Evolutionary conservation across 1,140 invertebrate species (phyloP), one percentile per base, ranked within the genome.

Genomic region (Tyrophagus putrescentiae): DNA sequence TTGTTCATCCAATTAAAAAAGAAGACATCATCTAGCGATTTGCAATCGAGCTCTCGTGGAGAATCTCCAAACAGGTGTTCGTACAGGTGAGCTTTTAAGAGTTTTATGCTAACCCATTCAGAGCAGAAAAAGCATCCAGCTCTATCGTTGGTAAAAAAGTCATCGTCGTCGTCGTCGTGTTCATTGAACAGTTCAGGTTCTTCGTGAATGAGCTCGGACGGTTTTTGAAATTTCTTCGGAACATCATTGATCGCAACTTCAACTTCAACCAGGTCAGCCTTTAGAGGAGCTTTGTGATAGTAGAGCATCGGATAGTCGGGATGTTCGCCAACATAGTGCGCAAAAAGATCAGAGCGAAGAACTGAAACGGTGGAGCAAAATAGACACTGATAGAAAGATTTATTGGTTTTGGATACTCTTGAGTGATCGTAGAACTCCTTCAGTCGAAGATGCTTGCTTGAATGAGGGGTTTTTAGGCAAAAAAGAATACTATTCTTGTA

Each of bases 61-160:
- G n/a, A n/a, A n/a, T n/a, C n/a, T 16, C 32, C 48, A 52, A 52
- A 52, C 9, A 52, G 31, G 31, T 52, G 48, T 21, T 27, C 1
- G 31, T 16, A 16, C n/a, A 52, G 23, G 31, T 52, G 48, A 2
- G 16, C 4, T 13, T 21, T 11, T 2, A 52, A 28, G 1, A 2
- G 6, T 1, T 3, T 52, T 9, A 13, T n/a, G 16, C 6, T 3
- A 3, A 9, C 16, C 27, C n/a, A 52, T 52, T 52, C 16, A 2
- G 16, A 3, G 31, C 48, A 52, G 48, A 52, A 52, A 52, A 52
- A 52, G 31, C 48, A 52, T 28, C 48, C 27, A 52, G 23, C 16
- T n/a, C n/a, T n/a, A n/a, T 52, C 44, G 28, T 48, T 7, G 6
- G 25, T n/a, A 52, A 16, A n/a, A n/a, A n/a, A 1, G 7, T 48